Conservation (phyloP, 1,140 invertebrate species). For the Brevipalpus yothersi region DNA sequence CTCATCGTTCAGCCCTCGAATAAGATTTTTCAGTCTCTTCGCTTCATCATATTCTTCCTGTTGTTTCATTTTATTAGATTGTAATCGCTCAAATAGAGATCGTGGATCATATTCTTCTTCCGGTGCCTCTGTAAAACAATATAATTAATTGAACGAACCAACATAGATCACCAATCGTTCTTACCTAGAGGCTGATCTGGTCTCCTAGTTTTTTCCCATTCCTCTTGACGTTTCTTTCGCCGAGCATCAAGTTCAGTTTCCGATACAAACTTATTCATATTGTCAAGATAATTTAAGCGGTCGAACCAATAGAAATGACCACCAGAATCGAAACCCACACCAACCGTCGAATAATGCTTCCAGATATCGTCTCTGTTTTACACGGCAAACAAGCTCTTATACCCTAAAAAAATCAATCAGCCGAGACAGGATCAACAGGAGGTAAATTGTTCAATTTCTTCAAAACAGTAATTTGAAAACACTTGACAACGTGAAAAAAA, state of each 20-base stretch:
- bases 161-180: conserved; percentile 7
- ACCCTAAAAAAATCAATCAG: too few relatives aligned
- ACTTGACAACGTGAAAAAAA: too few relatives aligned
- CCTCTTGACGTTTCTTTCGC: conserved; percentile 49
- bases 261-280: conserved; percentile 34
- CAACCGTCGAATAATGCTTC: too few relatives aligned
- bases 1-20: conserved; percentile 77
- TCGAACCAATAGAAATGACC: too few relatives aligned
- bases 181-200: conserved; percentile 63
- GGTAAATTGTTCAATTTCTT: too few relatives aligned
- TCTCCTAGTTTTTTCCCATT: conserved; percentile 77
- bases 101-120: conserved; percentile 50
- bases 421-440: too few relatives aligned
- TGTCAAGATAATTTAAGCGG: background rate
- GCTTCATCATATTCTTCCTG: conserved; percentile 84
- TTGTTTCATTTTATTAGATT: conserved; percentile 70
- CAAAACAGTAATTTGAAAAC: too few relatives aligned
- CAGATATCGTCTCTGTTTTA: too few relatives aligned
- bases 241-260: conserved; percentile 58
- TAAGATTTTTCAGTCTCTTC: conserved; percentile 77
- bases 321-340: too few relatives aligned
- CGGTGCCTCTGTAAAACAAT: conserved; percentile 38
- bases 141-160: conserved; percentile 4
- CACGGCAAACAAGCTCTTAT: too few relatives aligned
- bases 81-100: conserved; percentile 59